Conservation (phyloP, 2,113 vertebrate species). For the Coturnix japonica region DNA sequence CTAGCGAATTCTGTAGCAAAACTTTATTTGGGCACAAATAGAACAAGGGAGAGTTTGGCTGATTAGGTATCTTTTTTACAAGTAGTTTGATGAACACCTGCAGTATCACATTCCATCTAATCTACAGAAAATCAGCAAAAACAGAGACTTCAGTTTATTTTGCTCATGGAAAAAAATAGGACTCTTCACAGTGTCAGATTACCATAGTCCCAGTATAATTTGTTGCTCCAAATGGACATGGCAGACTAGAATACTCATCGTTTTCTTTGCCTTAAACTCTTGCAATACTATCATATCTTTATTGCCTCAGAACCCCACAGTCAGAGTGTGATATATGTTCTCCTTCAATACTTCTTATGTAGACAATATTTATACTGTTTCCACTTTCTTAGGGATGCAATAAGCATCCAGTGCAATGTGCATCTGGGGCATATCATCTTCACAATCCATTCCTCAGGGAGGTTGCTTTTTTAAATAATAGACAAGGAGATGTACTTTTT, state of each 20-base stretch:
- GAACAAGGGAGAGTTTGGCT: not conserved
- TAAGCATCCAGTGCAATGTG: rapidly evolving
- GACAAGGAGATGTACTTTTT: not conserved
- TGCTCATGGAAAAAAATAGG: not conserved
- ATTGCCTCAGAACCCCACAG: not conserved
- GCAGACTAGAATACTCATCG: not conserved
- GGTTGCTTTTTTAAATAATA: not conserved
- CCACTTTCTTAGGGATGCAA: not conserved
- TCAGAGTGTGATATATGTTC: not conserved
- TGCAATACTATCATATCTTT: not conserved
- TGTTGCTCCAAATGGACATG: not conserved
- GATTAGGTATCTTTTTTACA: not conserved
- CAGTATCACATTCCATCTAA: not conserved
- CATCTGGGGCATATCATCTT: not conserved
- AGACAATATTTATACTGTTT: not conserved
- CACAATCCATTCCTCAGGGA: not conserved
- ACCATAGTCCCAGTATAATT: not conserved
- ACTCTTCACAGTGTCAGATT: not conserved
- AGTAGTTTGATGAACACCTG: not conserved
- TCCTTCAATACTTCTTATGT: not conserved
- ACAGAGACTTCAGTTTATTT: rapidly evolving
- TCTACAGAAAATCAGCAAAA: not conserved
- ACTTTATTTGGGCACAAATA: not conserved
- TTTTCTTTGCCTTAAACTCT: not conserved
- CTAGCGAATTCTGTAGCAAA: not conserved